Conservation (phyloP, 1,140 invertebrate genomes). For the Pseudomyrmex flavicornis region DNA sequence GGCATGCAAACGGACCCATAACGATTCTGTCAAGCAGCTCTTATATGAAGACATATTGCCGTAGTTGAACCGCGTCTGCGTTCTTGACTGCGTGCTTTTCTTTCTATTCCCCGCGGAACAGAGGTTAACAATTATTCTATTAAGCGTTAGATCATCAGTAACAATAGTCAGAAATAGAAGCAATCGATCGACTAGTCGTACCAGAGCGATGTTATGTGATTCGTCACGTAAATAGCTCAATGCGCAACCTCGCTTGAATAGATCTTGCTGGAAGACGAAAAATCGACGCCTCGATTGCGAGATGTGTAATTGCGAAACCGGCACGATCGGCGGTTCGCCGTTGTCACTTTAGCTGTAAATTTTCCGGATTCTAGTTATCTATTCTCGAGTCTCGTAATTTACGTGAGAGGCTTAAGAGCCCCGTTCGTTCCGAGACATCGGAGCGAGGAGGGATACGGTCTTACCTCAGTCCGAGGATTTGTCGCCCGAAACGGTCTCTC, state of each 20-base stretch:
- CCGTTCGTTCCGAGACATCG: conserved; percentile 11
- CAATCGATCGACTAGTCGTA: conserved; percentile 43
- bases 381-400: conserved; percentile 40
- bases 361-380: too few species aligned
- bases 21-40: conserved; percentile 63
- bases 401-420: conserved; percentile 10
- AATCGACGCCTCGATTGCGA: neutral
- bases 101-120: conserved; percentile 46
- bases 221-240: conserved; percentile 9
- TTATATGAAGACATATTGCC: conserved; percentile 73
- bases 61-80: conserved; percentile 65
- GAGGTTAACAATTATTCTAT: conserved; percentile 71
- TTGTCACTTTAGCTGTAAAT: conserved; percentile 29
- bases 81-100: conserved; percentile 60
- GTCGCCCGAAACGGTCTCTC: conserved; percentile 1
- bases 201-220: neutral
- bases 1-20: conserved; percentile 61
- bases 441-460: neutral
- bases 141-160: conserved; percentile 71
- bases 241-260: neutral
- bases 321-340: too few species aligned
- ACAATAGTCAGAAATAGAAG: conserved; percentile 61
- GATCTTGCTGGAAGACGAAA: conserved; percentile 5
- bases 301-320: too few species aligned
- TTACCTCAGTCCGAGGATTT: neutral